phyloP scores from a whole-genome alignment of 2,113 vertebrate species.

The Entosphenus tridentatus region DNA sequence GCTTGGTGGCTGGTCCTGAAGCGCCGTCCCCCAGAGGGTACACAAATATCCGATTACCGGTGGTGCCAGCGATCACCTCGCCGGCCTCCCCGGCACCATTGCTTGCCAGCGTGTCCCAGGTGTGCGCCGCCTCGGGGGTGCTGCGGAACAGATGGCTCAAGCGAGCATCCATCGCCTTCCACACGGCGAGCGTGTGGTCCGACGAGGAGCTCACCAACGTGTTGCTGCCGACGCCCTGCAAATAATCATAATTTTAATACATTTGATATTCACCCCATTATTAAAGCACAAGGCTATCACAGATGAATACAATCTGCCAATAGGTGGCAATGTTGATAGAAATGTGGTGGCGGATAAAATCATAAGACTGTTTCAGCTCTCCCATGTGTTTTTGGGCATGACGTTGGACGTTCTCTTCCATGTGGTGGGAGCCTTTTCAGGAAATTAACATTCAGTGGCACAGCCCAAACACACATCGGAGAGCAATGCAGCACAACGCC shows the following conservation, averaged over 20 bases:
- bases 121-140: slow-evolving; percentile 59
- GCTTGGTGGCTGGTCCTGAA: slow-evolving; percentile 50
- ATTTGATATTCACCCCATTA: neutral
- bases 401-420: too few relatives aligned
- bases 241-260: slow-evolving; percentile 1
- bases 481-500: too few relatives aligned
- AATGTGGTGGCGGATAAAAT: too few relatives aligned
- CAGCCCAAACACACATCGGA: too few relatives aligned
- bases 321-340: too few relatives aligned
- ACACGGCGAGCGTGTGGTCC: slow-evolving; percentile 62
- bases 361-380: too few relatives aligned
- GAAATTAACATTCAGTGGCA: too few relatives aligned
- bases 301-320: too few relatives aligned
- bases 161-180: slow-evolving; percentile 86
- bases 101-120: slow-evolving; percentile 60
- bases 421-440: too few relatives aligned
- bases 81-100: slow-evolving; percentile 9
- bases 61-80: slow-evolving; percentile 64
- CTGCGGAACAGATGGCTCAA: slow-evolving; percentile 67
- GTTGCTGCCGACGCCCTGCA: slow-evolving; percentile 63
- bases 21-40: slow-evolving; percentile 54
- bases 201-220: slow-evolving; percentile 71
- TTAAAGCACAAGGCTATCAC: too few relatives aligned
- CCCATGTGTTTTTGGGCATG: too few relatives aligned
- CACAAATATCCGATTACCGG: slow-evolving; percentile 77